Evolutionary conservation across 1,140 invertebrate species (phyloP), one percentile per base, ranked within the genome.

Genomic region (Paralvinella palmiformis): DNA sequence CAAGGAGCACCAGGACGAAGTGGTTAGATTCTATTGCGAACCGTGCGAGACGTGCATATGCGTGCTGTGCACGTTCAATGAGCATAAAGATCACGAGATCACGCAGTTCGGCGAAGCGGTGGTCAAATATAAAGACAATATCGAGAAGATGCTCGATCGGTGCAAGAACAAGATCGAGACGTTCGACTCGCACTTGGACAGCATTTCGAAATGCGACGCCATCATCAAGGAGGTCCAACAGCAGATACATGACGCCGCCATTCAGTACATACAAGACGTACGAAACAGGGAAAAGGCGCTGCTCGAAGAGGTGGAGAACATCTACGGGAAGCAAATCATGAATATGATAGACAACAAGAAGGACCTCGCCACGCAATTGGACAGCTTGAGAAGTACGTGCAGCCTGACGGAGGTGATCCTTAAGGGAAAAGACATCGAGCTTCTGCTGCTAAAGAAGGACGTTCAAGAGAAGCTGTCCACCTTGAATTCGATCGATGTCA

Each of bases 21-120:
- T 60, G 41, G 41, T 32, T 10, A 61, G 81, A 31, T 82, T 81
- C 69, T 82, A 79, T 68, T 82, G 81, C 63, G 79, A 82, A 68
- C 76, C 76, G 10, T 82, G 81, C 60, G 74, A 81, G 65, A 67
- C 75, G 10, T 81, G 79, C 62, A 77, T 81, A 41, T 82, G 81
- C 68, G 75, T 82, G 24, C 71, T 81, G 55, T 82, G 81, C 59
- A 81, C 80, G 6, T 82, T 81, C 69, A 80, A 79, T 63, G 78
- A 81, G 59, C 81, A 82, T 70, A 77, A 76, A 53, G 79, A 81
- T 63, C 81, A 82, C 67, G 79, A 81, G 62, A 76, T 82, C 50
- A 71, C 76, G 0, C 74, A 80, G 53, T 82, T 82, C 68, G 71
- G 69, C 31, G 77, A 79, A 36, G 80, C 79, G 10, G 79, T 80